Conservation (phyloP, 2,888 invertebrate genomes). For the Saturnia pavonia region DNA sequence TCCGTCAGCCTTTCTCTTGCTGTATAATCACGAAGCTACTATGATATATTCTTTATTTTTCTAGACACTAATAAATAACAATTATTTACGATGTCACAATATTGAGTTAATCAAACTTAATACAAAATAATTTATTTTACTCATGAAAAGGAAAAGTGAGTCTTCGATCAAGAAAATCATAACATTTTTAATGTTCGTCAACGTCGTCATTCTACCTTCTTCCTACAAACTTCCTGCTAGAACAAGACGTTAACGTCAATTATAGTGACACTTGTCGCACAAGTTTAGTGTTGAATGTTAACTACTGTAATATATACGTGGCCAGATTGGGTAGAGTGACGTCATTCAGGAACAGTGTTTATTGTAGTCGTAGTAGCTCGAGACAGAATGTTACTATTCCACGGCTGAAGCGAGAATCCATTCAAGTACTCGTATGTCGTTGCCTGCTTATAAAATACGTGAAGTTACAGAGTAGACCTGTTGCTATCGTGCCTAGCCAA, state of each 20-base stretch:
- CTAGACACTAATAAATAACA: not conserved
- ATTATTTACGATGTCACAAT: too few relatives aligned
- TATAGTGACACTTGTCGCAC: constrained; percentile 4
- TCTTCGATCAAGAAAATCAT: not conserved
- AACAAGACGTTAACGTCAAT: not conserved
- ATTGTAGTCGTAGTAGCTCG: too few relatives aligned
- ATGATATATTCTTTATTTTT: not conserved
- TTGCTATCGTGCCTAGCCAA: too few relatives aligned
- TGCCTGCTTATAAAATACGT: too few relatives aligned
- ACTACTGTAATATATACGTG: too few relatives aligned
- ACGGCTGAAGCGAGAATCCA: too few relatives aligned
- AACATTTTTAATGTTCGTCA: not conserved
- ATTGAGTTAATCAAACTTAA: not conserved
- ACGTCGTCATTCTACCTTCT: not conserved
- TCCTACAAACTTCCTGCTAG: not conserved
- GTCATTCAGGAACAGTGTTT: too few relatives aligned
- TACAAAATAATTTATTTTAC: not conserved
- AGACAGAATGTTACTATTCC: too few relatives aligned
- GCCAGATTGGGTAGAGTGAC: too few relatives aligned
- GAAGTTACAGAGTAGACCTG: too few relatives aligned
- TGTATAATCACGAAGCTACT: not conserved
- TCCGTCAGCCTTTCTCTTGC: not conserved
- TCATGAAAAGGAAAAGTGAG: not conserved
- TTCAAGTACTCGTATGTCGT: too few relatives aligned
- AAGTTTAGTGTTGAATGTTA: too few relatives aligned